phyloP scores from a whole-genome alignment of 2,113 vertebrate genomes.

The Larimichthys crocea region DNA sequence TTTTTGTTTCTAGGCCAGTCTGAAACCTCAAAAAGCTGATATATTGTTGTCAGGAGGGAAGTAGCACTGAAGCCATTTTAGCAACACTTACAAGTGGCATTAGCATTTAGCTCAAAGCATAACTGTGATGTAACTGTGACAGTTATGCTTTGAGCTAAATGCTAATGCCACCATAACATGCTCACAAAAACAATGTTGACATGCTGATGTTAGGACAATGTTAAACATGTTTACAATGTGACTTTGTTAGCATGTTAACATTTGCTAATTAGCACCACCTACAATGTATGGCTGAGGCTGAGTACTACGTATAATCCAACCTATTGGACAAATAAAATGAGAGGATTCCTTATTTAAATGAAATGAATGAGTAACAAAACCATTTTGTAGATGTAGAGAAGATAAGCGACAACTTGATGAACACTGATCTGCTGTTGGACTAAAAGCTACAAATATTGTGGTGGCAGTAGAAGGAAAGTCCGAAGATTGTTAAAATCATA shows the following conservation, averaged over 20 bases:
- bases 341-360: neutral
- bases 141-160: neutral
- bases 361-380: neutral
- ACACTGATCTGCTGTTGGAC: neutral
- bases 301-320: neutral
- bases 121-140: neutral
- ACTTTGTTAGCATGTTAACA: neutral
- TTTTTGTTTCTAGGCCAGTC: conserved; percentile 17
- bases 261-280: neutral
- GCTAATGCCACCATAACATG: neutral
- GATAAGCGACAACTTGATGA: too few species aligned
- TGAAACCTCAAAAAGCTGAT: neutral
- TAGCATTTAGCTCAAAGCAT: neutral
- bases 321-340: neutral
- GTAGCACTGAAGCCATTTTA: neutral
- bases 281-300: neutral
- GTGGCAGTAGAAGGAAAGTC: neutral
- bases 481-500: neutral
- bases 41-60: neutral
- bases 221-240: neutral
- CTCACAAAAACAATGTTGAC: neutral
- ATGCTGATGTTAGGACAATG: neutral
- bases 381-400: neutral
- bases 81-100: neutral
- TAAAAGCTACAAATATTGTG: neutral